A percentile compares a stretch with the other conserved stretches of the same genome.
Conservation (phyloP, 1,140 invertebrate species). For the Pseudomyrmex concolor region DNA sequence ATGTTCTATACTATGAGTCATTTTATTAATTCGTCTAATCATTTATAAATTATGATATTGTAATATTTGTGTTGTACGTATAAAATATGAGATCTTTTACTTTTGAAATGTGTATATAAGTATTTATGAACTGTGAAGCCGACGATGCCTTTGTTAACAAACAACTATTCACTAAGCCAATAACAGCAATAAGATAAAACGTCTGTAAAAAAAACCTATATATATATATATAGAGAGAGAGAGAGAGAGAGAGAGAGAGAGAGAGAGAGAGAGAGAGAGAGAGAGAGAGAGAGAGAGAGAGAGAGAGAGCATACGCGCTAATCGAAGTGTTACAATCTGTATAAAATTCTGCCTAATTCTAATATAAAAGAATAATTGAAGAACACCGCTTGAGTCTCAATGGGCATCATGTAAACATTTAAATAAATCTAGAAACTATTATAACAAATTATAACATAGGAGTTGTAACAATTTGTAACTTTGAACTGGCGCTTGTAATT, state of each 20-base stretch:
- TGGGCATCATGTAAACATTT: background rate
- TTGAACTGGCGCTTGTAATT: too few relatives aligned
- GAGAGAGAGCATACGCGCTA: background rate
- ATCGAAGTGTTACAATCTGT: background rate
- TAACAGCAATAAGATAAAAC: conserved; percentile 21
- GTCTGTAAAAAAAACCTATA: conserved; percentile 4
- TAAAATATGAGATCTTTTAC: conserved; percentile 26
- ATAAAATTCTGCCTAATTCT: conserved; percentile 8
- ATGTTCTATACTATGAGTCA: conserved; percentile 4
- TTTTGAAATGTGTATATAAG: background rate
- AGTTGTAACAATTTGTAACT: too few relatives aligned
- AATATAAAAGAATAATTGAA: background rate
- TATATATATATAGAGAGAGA: too few relatives aligned
- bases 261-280: too few relatives aligned
- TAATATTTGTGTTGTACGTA: conserved; percentile 35
- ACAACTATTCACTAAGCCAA: conserved; percentile 1
- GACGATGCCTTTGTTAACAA: conserved; percentile 5
- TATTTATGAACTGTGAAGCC: conserved; percentile 1
- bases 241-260: too few relatives aligned
- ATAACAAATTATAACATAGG: background rate
- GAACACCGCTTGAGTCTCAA: background rate
- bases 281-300: too few relatives aligned
- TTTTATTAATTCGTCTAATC: conserved; percentile 24
- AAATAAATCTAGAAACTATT: background rate
- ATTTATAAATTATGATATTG: conserved; percentile 33